These are phyloP conservation scores for Oasisia sp. DNA, from an alignment of 2,888 invertebrate genomes.

Conservation along the genomic window DNA sequence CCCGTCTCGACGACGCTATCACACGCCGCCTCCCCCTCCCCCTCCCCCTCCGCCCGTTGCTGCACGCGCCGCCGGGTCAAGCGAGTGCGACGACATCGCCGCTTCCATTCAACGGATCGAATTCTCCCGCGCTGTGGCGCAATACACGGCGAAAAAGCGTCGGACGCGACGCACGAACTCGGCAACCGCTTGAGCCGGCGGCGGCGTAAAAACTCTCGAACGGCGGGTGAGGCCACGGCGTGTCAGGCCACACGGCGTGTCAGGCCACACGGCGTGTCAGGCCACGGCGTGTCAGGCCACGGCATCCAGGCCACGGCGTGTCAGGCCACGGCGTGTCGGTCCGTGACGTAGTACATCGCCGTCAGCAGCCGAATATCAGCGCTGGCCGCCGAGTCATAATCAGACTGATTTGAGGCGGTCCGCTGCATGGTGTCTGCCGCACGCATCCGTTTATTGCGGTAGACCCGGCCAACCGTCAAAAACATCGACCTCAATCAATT, in stretches of 20 bases:
- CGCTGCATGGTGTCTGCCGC: background rate
- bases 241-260: no score
- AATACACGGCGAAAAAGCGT: background rate
- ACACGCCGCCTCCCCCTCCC: background rate
- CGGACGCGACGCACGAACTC: background rate
- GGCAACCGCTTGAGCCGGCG: background rate
- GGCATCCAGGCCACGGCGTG: no score
- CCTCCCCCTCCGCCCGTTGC: background rate
- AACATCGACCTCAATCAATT: background rate
- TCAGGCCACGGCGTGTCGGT: background rate
- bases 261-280: no score
- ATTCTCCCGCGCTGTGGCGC: background rate
- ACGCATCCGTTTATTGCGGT: background rate
- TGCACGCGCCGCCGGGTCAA: background rate
- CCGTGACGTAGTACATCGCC: background rate
- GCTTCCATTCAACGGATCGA: background rate
- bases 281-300: no score
- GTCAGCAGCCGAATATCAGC: conserved; percentile 5
- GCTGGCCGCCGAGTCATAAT: background rate
- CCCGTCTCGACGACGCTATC: background rate
- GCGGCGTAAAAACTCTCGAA: background rate
- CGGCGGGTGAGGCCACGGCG: background rate
- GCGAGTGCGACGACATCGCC: background rate
- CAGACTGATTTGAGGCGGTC: background rate
- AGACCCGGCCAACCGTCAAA: background rate